A percentile compares a stretch with the other conserved stretches of the same genome.
Conservation (phyloP, 2,888 invertebrate genomes). For the Aplocera efformata region DNA sequence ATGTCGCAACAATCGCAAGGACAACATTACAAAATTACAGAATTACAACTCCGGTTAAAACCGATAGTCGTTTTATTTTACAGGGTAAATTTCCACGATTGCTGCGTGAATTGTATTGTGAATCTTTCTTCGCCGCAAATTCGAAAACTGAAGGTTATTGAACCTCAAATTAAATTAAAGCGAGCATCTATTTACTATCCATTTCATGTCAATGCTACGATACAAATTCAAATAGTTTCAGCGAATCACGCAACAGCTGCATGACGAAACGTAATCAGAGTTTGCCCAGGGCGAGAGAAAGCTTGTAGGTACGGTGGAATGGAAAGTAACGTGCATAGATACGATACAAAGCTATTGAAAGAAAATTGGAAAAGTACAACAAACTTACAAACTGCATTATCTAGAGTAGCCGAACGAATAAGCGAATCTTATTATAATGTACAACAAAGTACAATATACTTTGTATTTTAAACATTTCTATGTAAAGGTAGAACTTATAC, state of each 20-base stretch:
- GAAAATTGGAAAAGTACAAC: conserved; percentile 22
- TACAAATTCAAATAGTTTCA: conserved; percentile 23
- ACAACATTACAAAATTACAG: too few species aligned
- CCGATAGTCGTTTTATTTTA: neutral
- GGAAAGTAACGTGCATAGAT: neutral
- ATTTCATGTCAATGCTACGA: conserved; percentile 18
- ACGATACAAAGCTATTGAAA: conserved; percentile 20
- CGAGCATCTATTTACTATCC: conserved; percentile 24
- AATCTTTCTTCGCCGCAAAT: conserved; percentile 11
- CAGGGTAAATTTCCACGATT: conserved; percentile 1
- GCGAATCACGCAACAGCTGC: conserved; percentile 27
- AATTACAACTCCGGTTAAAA: too few species aligned
- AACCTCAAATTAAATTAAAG: conserved; percentile 18
- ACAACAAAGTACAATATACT: too few species aligned
- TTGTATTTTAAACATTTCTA: too few species aligned
- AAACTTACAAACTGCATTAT: conserved; percentile 10
- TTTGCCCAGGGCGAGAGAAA: conserved; percentile 13
- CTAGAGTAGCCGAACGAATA: neutral
- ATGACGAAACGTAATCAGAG: conserved; percentile 27
- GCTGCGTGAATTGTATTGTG: conserved; percentile 7
- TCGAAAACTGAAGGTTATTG: conserved; percentile 8
- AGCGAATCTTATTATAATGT: neutral
- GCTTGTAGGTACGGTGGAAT: conserved; percentile 9
- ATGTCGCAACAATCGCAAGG: too few species aligned
- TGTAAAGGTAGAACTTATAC: too few species aligned